Evolutionary conservation across 2,888 invertebrate genomes (phyloP).

Genomic region (Oscheius sp.): DNA sequence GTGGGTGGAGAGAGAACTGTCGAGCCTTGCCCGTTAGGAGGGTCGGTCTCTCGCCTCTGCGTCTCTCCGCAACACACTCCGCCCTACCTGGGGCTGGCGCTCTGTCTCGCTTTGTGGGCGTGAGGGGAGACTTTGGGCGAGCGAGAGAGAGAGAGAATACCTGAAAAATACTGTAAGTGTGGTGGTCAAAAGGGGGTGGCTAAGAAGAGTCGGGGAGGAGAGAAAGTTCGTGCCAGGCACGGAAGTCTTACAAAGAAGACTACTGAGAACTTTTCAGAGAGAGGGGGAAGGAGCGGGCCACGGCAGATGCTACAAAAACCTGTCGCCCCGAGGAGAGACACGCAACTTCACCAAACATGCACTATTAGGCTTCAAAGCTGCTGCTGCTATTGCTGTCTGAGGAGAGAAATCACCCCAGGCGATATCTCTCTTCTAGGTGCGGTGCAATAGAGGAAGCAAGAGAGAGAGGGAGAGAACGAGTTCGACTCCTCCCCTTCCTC

Average conservation of each 20-base stretch:
- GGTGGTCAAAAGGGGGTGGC: not conserved
- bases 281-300: not conserved
- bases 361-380: no score
- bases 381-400: not conserved
- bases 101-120: not conserved
- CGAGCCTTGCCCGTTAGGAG: not conserved
- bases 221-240: conserved; percentile 12
- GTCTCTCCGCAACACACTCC: conserved; percentile 23
- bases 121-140: not conserved
- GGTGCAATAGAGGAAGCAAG: not conserved
- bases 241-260: conserved; percentile 7
- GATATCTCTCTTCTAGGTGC: not conserved
- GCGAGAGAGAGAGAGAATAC: not conserved
- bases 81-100: not conserved
- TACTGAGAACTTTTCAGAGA: no score
- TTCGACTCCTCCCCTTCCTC: not conserved
- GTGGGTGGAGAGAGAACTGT: not conserved
- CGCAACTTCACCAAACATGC: conserved; percentile 26
- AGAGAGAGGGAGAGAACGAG: conserved; percentile 3
- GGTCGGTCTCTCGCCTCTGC: conserved; percentile 1
- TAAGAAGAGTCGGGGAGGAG: not conserved
- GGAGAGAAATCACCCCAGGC: not conserved
- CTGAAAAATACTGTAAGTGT: not conserved
- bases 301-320: conserved; percentile 11
- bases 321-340: conserved; percentile 14